phyloP scores from a whole-genome alignment of 2,888 invertebrate species.

The Andrena trimmerana region DNA sequence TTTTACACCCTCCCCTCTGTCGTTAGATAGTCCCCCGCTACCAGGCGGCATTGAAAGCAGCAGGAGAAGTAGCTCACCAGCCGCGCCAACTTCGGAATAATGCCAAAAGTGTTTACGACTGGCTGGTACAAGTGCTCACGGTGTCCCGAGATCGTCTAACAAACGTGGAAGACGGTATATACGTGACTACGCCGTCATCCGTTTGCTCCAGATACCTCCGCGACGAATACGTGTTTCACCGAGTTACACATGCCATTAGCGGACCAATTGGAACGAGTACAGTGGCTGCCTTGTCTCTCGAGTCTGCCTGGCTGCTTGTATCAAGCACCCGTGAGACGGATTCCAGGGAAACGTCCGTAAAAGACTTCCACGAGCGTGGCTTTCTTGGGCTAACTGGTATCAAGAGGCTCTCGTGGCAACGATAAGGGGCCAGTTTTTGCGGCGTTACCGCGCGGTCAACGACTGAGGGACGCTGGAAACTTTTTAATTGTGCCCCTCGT shows the following conservation, averaged over 20 bases:
- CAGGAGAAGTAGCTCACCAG: conserved; percentile 2
- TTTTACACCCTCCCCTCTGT: not conserved
- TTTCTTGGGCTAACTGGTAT: conserved; percentile 29
- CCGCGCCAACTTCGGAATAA: not conserved
- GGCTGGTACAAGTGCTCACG: conserved; percentile 1
- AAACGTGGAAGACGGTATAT: conserved; percentile 14
- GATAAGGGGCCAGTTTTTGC: conserved; percentile 37
- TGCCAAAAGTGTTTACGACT: conserved; percentile 4
- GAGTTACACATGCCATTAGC: conserved; percentile 65
- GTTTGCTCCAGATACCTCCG: conserved; percentile 54
- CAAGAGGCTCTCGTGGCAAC: conserved; percentile 28
- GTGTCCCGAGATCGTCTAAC: conserved; percentile 11
- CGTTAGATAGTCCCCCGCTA: not conserved
- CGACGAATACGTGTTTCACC: conserved; percentile 60
- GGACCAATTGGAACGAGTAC: conserved; percentile 64
- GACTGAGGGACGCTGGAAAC: conserved; percentile 14
- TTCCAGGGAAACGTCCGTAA: conserved; percentile 46
- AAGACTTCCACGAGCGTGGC: conserved; percentile 30
- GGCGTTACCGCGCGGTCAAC: not conserved
- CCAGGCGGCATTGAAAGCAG: not conserved
- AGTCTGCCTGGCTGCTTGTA: conserved; percentile 2
- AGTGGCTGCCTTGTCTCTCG: conserved; percentile 55
- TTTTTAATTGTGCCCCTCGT: conserved; percentile 17
- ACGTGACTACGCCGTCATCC: conserved; percentile 16
- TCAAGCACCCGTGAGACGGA: conserved; percentile 54